These are phyloP conservation scores for Calosoma granatense DNA, from an alignment of 1,140 invertebrate genomes.

Conservation along the genomic window DNA sequence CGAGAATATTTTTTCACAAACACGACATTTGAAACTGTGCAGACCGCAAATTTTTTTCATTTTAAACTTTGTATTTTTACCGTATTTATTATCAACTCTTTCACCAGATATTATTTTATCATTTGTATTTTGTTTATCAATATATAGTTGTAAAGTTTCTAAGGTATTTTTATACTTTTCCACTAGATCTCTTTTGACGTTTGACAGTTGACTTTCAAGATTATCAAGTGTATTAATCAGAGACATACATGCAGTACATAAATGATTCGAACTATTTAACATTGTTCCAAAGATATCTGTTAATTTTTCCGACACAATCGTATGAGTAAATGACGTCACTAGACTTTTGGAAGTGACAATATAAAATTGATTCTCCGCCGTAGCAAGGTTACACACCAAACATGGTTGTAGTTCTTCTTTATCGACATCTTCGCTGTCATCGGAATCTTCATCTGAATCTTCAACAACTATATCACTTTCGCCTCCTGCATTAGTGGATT, in stretches of 20 bases:
- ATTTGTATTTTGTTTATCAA: constrained; percentile 7
- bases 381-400: constrained; percentile 25
- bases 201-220: constrained; percentile 25
- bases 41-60: constrained; percentile 15
- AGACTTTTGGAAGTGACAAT: constrained; percentile 23
- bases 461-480: constrained; percentile 32
- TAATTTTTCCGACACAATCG: constrained; percentile 25
- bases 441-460: constrained; percentile 27
- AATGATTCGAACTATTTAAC: constrained; percentile 19
- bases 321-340: constrained; percentile 30
- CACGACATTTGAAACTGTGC: constrained; percentile 17
- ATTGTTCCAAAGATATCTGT: constrained; percentile 19
- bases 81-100: constrained; percentile 16
- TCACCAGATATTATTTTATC: constrained; percentile 8
- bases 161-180: constrained; percentile 22
- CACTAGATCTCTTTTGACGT: constrained; percentile 21
- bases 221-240: constrained; percentile 30
- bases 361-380: constrained; percentile 27
- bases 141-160: neutral
- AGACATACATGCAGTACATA: constrained; percentile 28
- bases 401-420: constrained; percentile 18
- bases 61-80: constrained; percentile 11
- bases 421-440: constrained; percentile 21
- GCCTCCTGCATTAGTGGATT: constrained; percentile 23
- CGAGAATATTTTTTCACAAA: constrained; percentile 17